Evolutionary conservation across 2,113 vertebrate genomes (phyloP), one percentile per base, ranked within the genome.

Genomic region (Glaucidium brasilianum): DNA sequence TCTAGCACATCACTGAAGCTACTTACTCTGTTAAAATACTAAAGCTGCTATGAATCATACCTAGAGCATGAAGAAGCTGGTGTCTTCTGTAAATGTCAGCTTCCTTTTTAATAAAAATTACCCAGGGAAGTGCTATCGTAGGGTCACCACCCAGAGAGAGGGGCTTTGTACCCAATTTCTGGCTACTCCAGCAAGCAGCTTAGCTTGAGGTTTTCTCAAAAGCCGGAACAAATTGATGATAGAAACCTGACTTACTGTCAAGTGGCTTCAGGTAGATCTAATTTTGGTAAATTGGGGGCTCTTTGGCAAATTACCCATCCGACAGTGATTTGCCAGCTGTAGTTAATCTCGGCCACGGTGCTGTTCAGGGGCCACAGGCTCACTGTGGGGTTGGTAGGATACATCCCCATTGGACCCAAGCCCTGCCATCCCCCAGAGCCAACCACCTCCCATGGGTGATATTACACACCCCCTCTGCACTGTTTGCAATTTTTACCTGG

Each of bases 371-470:
- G 20, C 35, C 8, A 2, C 32, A 41, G 71, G 18, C 39, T 59
- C 22, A 0, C 19, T 0, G 2, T 68, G 43, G 34, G 25, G 60
- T n/a, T 1, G 1, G n/a, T 3, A 11, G 59, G 64, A 15, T 7
- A 3, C 10, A 6, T 32, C 49, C 50, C 35, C 12, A 3, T 2
- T 5, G 4, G 37, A 16, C 27, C 45, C 1, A 0, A 58, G 34
- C 22, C 47, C 16, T 2, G 30, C 43, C 50, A 29, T 43, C 34
- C 15, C 27, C 17, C 27, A n/a, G 45, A 23, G n/a, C 37, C 58
- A 64, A 0, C 43, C 34, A 9, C 8, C 21, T 53, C 56, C 66
- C 25, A 2, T 4, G 22, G 26, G 11, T 79, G 56, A 19, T 10
- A 39, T 78, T 27, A 41, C 8, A 34, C 18, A 27, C 23, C 14